Percentiles rank a stretch among this genome's conserved stretches.
Conservation (phyloP, 2,888 invertebrate species). For the Pilophorus perplexus region DNA sequence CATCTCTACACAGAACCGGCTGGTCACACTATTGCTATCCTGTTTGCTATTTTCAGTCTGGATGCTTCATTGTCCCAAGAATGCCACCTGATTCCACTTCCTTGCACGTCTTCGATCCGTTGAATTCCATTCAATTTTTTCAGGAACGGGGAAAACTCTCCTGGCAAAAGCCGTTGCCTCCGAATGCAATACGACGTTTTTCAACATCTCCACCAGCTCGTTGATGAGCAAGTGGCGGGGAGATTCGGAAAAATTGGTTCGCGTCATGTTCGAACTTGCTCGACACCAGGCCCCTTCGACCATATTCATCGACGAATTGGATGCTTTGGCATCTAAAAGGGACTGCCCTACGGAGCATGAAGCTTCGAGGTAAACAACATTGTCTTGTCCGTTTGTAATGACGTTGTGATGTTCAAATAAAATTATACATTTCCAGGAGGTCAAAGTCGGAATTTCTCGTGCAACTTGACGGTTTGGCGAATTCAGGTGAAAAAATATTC, state of each 20-base stretch:
- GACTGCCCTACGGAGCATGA: conserved; percentile 65
- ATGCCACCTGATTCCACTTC: no score
- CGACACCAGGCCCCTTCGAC: conserved; percentile 80
- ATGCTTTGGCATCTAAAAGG: conserved; percentile 70
- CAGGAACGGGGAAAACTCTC: conserved; percentile 85
- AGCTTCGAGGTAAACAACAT: no score
- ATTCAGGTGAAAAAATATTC: conserved; percentile 65
- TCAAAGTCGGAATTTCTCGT: conserved; percentile 86
- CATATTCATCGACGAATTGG: conserved; percentile 91
- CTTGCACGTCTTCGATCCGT: no score
- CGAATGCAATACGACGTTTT: conserved; percentile 76
- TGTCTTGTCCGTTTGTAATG: no score
- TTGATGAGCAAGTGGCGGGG: conserved; percentile 95
- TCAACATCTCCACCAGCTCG: conserved; percentile 85
- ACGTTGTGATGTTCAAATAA: no score
- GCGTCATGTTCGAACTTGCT: conserved; percentile 85
- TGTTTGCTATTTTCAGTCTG: no score
- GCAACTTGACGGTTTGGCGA: conserved; percentile 75
- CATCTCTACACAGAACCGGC: no score
- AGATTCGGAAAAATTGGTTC: conserved; percentile 89
- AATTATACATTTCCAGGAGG: no score
- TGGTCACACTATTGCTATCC: no score
- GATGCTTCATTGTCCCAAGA: no score
- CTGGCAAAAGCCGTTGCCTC: conserved; percentile 84
- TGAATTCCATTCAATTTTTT: no score